Base-by-base conservation (phyloP, 1,140 invertebrate species). In the Physella acuta region DNA sequence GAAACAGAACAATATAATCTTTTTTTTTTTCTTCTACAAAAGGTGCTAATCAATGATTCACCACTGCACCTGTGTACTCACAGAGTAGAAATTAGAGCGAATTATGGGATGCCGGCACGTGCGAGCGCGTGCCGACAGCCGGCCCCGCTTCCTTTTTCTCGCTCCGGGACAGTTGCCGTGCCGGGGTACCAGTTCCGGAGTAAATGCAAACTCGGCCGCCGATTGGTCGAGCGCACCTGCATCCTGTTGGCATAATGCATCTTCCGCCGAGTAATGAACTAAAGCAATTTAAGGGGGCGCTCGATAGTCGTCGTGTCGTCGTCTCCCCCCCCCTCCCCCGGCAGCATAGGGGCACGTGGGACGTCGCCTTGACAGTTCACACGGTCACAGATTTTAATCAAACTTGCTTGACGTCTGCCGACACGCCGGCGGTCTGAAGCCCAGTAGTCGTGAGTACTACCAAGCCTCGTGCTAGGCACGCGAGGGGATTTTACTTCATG, bases 181-280 rank as follows among this genome's bases (percentile, higher is more conserved):
- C 62, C 44, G 26, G 44, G 49, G 30, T 37, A 64, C 62, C 62
- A 64, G 62, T 64, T 64, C 62, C 62, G 62, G 62, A 64, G 62
- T 53, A 53, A 64, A 51, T 51, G 62, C 28, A 64, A 28, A 33
- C 39, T 8, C 26, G 62, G 28, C 16, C 37, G 49, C 39, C 37
- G 62, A 64, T 64, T 64, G 62, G 62, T 53, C 51, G 14, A 33
- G 33, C 30, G 62, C 62, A 64, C 62, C 62, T 64, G 62, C 62
- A 64, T 64, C 62, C 62, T 64, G 62, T 64, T 64, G 4, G 30
- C 62, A 52, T 52, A 64, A 64, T 52, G 62, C 62, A 11, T 64
- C 62, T 64, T 64, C 62, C 62, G 39, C 17, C 30, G 11, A 31
- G 49, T 64, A 64, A 64, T 64, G 62, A 53, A 64, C 26, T 44